phyloP scores from a whole-genome alignment of 37 sponge, comb jelly and placozoan genomes.

The Dysidea cf. avara region DNA sequence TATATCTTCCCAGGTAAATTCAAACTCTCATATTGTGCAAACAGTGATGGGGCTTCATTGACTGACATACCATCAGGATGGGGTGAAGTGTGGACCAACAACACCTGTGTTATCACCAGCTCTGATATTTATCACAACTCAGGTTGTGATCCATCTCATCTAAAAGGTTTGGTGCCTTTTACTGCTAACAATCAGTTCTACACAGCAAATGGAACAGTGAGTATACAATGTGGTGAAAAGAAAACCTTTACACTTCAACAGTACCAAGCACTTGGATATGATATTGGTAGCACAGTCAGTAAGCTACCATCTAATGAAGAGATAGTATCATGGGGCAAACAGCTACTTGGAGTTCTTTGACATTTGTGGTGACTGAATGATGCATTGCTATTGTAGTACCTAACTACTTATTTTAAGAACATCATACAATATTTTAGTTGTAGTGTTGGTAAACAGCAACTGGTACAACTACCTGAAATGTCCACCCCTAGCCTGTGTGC shows the following conservation, averaged over 20 bases:
- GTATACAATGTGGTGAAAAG: slow-evolving; percentile 35
- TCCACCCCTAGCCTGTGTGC: no score
- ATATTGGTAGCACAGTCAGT: slow-evolving; percentile 33
- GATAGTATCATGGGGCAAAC: slow-evolving; percentile 33
- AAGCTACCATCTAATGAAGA: slow-evolving; percentile 16
- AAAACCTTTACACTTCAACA: slow-evolving; percentile 17
- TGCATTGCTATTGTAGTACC: no score
- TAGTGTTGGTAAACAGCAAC: no score
- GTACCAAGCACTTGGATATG: slow-evolving; percentile 46
- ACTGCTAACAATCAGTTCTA: slow-evolving; percentile 58
- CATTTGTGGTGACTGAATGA: no score
- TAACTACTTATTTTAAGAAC: no score
- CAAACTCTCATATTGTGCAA: slow-evolving; percentile 37
- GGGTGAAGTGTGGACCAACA: slow-evolving; percentile 53
- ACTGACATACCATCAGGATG: slow-evolving; percentile 40
- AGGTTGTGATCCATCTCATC: slow-evolving; percentile 22
- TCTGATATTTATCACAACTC: slow-evolving; percentile 35
- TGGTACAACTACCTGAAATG: no score
- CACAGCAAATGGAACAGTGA: slow-evolving; percentile 30
- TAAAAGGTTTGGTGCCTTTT: slow-evolving; percentile 37
- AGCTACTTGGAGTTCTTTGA: slow-evolving; percentile 39
- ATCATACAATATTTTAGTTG: no score
- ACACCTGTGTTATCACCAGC: slow-evolving; percentile 56
- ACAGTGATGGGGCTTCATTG: slow-evolving; percentile 38
- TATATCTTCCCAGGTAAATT: slow-evolving; percentile 42